These are phyloP conservation scores for Ammodytes dubius DNA, from an alignment of 2,113 vertebrate genomes.

Conservation along the genomic window DNA sequence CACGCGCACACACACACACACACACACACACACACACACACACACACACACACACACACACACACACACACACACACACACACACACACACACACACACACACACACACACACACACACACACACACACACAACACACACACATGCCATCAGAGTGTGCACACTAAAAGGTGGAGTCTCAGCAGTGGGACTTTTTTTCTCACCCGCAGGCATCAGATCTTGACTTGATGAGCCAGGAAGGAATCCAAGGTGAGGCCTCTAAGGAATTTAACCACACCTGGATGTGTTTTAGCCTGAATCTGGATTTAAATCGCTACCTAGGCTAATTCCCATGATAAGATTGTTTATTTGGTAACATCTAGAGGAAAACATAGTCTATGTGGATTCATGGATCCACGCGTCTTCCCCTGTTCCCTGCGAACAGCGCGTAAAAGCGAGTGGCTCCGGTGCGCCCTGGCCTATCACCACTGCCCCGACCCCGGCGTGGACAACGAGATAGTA, in stretches of 20 bases:
- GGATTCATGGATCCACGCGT: constrained; percentile 52
- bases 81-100: neutral
- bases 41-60: too few species aligned
- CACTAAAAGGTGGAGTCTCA: constrained; percentile 66
- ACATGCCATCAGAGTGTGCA: constrained; percentile 12
- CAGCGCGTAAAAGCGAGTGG: constrained; percentile 84
- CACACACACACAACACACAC: constrained; percentile 7
- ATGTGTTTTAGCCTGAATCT: too few species aligned
- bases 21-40: too few species aligned
- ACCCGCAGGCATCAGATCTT: constrained; percentile 27
- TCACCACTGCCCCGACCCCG: constrained; percentile 75
- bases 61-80: neutral
- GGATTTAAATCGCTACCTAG: neutral
- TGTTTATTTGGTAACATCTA: neutral
- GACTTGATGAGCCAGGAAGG: constrained; percentile 21
- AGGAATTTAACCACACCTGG: neutral
- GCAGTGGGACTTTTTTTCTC: neutral
- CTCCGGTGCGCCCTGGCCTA: constrained; percentile 81
- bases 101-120: constrained; percentile 4
- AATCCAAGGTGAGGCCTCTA: constrained; percentile 13
- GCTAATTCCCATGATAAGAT: neutral
- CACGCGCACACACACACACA: neutral
- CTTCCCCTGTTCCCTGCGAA: constrained; percentile 34
- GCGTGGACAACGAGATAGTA: constrained; percentile 83
- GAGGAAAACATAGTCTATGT: neutral